Evolutionary conservation across 2,888 invertebrate genomes (phyloP), one percentile per base, ranked within the genome.

Genomic region (Leptopilina syphax): DNA sequence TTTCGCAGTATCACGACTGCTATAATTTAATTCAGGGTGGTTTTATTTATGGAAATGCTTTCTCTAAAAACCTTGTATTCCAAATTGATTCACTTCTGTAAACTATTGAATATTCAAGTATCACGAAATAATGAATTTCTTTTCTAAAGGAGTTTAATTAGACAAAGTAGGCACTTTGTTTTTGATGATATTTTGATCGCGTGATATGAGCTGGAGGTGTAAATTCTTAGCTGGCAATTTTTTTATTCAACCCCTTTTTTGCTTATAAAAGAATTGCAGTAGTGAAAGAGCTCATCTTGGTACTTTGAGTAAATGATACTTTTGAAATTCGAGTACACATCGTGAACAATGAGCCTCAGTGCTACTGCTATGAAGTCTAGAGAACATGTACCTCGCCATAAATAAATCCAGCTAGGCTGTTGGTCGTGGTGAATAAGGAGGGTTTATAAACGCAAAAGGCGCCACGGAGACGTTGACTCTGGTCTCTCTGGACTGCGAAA

Each of bases 241-340:
- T 68, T 70, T 70, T 27, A 18, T 18, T 10, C 6, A 18, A 18
- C 12, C 44, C 50, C 47, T 12, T 6, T 4, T 34, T 44, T 44
- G 44, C 44, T 27, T 13, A 47, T 50, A 24, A 70, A 54, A 70
- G 44, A 50, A 70, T 70, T 47, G 8, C 68, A 50, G 27, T 68
- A 47, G 12, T 50, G 68, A 70, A 70, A 47, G 68, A 50, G 27
- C 68, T 70, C 68, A 27, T 50, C 68, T 24, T 47, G n/a, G 68
- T 68, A 24, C 50, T 70, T 70, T 70, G 68, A 47, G 68, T 70
- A 70, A 70, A 70, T 70, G 68, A 70, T 70, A 70, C 68, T 70
- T 70, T 50, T 70, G 68, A 70, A 70, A 70, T 70, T 70, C 68
- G 68, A 70, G 68, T 54, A 54, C 50, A 70, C 50, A 70, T 50